Percentiles rank a stretch among this genome's conserved stretches.
These are phyloP conservation scores for Itoplectis maculator DNA, from an alignment of 2,888 invertebrate genomes.

Conservation along the genomic window DNA sequence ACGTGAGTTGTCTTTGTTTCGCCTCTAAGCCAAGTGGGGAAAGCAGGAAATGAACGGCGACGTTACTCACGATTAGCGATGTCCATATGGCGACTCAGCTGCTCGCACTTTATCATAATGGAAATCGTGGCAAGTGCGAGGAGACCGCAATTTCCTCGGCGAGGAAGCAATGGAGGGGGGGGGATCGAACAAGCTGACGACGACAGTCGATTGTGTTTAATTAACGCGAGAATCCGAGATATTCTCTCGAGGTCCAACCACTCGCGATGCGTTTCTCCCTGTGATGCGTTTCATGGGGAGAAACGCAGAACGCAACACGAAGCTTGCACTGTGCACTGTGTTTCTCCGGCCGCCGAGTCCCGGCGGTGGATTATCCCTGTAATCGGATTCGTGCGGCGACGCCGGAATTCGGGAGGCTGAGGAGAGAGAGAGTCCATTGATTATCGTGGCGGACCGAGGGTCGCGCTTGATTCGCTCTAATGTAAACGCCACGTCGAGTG, in stretches of 20 bases:
- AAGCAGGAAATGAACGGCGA: no score
- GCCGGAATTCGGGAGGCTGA: conserved; percentile 5
- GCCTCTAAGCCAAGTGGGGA: no score
- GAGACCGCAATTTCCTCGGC: not conserved
- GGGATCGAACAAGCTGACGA: conserved; percentile 1
- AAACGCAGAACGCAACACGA: conserved; percentile 4
- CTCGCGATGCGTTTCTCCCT: no score
- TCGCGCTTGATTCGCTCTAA: conserved; percentile 42
- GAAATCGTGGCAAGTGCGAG: not conserved
- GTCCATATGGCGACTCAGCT: no score
- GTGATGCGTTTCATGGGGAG: conserved; percentile 17
- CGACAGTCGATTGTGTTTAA: conserved; percentile 45
- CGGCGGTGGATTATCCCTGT: conserved; percentile 43
- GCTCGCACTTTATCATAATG: not conserved
- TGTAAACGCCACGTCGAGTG: conserved; percentile 18
- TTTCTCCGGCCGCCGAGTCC: no score
- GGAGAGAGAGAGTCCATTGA: conserved; percentile 43
- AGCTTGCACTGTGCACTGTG: conserved; percentile 32
- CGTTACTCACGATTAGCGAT: no score
- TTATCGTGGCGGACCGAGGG: conserved; percentile 24
- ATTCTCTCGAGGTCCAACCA: no score
- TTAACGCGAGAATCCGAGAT: conserved; percentile 52
- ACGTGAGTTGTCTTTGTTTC: no score
- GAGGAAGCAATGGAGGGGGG: not conserved
- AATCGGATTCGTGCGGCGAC: conserved; percentile 58